Evolutionary conservation across 2,888 invertebrate genomes (phyloP).

Genomic region (Limnephilus marmoratus): DNA sequence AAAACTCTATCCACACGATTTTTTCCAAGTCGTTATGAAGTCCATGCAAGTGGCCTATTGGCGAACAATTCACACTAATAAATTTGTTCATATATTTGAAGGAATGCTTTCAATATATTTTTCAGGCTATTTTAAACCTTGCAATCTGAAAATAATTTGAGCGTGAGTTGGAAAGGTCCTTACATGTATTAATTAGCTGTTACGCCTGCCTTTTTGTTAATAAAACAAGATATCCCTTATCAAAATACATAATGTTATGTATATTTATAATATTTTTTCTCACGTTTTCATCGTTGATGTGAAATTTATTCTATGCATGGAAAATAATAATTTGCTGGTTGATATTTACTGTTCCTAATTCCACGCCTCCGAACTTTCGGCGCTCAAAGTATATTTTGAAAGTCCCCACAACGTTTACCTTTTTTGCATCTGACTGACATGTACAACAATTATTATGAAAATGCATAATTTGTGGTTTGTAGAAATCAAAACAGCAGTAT

Average conservation of each 20-base stretch:
- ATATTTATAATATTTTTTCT: background rate
- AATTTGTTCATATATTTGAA: background rate
- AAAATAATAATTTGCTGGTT: no score
- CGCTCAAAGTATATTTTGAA: background rate
- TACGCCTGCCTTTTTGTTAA: background rate
- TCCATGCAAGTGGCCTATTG: no score
- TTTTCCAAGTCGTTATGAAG: no score
- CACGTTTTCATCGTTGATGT: background rate
- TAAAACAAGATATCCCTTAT: background rate
- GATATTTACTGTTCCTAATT: background rate
- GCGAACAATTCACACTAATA: background rate
- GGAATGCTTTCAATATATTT: background rate
- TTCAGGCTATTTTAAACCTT: background rate
- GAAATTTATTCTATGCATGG: background rate
- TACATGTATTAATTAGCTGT: background rate
- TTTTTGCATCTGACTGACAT: background rate
- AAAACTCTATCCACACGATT: no score
- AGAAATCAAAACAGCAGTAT: background rate
- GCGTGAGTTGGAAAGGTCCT: background rate
- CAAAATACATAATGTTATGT: background rate
- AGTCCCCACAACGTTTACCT: background rate
- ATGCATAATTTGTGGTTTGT: background rate
- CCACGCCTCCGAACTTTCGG: background rate
- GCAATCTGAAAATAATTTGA: background rate
- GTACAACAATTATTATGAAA: background rate